Evolutionary conservation across 1,140 invertebrate genomes (phyloP).

Genomic region (Augochlora pura): DNA sequence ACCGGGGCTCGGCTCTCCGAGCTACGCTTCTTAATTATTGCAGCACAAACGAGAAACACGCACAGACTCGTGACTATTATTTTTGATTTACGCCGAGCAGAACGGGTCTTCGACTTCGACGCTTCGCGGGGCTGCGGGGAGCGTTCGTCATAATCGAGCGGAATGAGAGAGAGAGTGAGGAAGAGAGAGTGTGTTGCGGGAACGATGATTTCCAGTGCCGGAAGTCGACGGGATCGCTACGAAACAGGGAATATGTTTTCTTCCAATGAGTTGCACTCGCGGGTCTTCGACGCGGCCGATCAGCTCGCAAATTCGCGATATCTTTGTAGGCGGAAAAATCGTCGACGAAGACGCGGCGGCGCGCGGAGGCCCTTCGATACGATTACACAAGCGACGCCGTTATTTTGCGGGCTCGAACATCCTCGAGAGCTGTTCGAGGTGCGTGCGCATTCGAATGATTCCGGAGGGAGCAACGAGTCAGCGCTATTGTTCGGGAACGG

Average conservation of each 20-base stretch:
- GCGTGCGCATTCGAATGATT: not conserved
- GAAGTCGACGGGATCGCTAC: not conserved
- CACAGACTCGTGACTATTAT: no score
- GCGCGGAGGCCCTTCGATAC: constrained; percentile 36
- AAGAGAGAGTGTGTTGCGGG: not conserved
- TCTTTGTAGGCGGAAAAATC: not conserved
- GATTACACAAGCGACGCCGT: constrained; percentile 15
- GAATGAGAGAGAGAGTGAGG: no score
- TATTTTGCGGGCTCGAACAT: not conserved
- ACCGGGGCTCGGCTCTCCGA: no score
- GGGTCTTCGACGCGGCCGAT: constrained; percentile 44
- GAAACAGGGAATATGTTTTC: constrained; percentile 34
- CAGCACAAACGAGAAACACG: no score
- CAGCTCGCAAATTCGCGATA: not conserved
- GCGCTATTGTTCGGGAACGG: no score
- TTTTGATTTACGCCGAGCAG: no score
- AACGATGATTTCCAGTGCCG: not conserved
- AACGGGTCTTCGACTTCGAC: not conserved
- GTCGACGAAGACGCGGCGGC: constrained; percentile 6
- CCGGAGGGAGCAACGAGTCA: not conserved
- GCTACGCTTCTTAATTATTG: no score
- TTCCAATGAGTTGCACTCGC: constrained; percentile 50
- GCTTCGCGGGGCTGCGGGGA: not conserved
- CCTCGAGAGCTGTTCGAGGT: not conserved
- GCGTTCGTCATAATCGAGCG: not conserved